These are phyloP conservation scores for Lanius ludovicianus DNA, from an alignment of 2,113 vertebrate genomes.

Conservation along the genomic window DNA sequence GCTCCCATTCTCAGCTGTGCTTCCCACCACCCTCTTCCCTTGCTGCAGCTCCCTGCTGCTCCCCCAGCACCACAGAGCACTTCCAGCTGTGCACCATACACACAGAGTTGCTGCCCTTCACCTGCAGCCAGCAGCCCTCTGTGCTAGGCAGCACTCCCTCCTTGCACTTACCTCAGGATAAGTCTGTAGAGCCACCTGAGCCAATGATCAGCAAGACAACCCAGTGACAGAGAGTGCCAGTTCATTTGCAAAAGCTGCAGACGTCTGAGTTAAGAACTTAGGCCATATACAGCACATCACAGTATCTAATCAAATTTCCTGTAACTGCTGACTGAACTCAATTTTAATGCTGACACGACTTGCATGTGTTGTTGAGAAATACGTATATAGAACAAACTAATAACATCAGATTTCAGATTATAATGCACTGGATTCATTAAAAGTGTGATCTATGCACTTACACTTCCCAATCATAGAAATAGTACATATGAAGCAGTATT, in stretches of 20 bases:
- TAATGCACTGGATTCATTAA: not conserved
- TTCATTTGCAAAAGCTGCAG: not conserved
- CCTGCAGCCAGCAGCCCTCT: not conserved
- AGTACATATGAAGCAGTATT: not conserved
- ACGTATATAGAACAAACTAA: not conserved
- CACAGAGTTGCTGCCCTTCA: not conserved
- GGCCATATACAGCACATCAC: not conserved
- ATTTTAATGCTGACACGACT: not conserved
- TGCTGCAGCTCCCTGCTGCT: not conserved
- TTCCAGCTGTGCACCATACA: accelerated
- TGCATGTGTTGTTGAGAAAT: not conserved
- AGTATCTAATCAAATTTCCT: not conserved
- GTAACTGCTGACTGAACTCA: not conserved
- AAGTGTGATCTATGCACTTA: not conserved
- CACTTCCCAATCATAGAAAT: not conserved
- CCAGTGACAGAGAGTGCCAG: not conserved
- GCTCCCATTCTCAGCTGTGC: not conserved
- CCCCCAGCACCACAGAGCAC: not conserved
- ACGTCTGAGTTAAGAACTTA: not conserved
- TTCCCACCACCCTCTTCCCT: not conserved
- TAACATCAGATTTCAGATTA: not conserved
- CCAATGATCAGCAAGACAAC: not conserved
- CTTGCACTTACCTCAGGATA: not conserved
- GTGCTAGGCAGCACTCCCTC: not conserved
- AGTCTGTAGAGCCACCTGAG: not conserved